Base-by-base conservation (phyloP, 2,113 vertebrate genomes). In the Catagonus wagneri region DNA sequence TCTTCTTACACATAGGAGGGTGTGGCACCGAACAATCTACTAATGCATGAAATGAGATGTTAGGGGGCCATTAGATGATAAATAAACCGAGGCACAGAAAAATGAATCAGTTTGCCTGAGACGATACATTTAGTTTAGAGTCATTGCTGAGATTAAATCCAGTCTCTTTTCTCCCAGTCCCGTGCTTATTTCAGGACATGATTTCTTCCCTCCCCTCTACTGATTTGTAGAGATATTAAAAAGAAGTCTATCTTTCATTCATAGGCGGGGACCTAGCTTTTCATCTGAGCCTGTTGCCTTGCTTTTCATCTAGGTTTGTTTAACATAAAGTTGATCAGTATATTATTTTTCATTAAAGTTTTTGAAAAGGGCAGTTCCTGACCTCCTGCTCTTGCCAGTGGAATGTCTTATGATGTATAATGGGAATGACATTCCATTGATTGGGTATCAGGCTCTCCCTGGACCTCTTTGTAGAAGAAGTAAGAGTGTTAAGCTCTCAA, bases 391-490 rank as follows among this genome's bases (percentile, higher is more conserved):
- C 87, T 72, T 93, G 54, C 78, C 61, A 58, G 25, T 2, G 4
- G 76, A 58, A 34, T 80, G 61, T 88, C 50, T 93, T 68, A 78
- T 74, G 93, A 95, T 93, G 69, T 75, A 90, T 95, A 79, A 88
- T 52, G 14, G n/a, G 9, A 44, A 52, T 36, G 34, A 20, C 7
- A 68, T 58, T 83, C 39, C 44, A 58, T 71, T 71, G 60, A 81
- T 85, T 83, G 27, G 7, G 50, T 36, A 66, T 39, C 50, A 66
- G 34, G 22, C 44, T 56, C n/a, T 93, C 32, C 14, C 32, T 91
- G n/a, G 50, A 44, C 4, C 7, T 68, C 50, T 84, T 71, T 68
- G 66, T n/a, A 92, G 44, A 91, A 81, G 60, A 75, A 96, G 44
- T 60, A 66, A 88, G 50, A 90, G 60, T 69, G 39, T 54, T 88